These are phyloP conservation scores for Caenorhabditis plicata DNA, from an alignment of 2,888 invertebrate species.

Conservation along the genomic window DNA sequence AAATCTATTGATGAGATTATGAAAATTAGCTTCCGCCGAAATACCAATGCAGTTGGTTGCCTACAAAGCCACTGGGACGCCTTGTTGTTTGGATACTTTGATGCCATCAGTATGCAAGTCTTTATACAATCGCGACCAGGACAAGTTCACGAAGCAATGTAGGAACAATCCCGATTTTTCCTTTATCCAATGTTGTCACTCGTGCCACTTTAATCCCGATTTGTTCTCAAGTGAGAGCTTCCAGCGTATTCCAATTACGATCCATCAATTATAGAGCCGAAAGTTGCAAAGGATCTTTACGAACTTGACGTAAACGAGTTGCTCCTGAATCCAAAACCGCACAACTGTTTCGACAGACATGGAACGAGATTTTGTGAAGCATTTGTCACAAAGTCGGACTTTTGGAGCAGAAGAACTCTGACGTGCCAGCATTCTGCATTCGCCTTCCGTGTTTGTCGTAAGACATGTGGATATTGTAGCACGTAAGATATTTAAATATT, in stretches of 20 bases:
- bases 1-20: not conserved
- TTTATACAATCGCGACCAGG: constrained; percentile 45
- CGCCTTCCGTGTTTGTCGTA: constrained; percentile 55
- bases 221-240: constrained; percentile 35
- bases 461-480: constrained; percentile 56
- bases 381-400: constrained; percentile 36
- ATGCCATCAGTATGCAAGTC: constrained; percentile 47
- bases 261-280: constrained; percentile 20
- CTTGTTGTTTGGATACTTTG: constrained; percentile 55
- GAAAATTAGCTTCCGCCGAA: constrained; percentile 12
- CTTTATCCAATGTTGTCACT: constrained; percentile 57
- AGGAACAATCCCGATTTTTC: constrained; percentile 53
- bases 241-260: not conserved
- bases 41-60: constrained; percentile 34
- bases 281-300: constrained; percentile 47
- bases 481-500: constrained; percentile 5
- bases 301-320: constrained; percentile 49
- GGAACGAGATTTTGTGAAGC: constrained; percentile 47
- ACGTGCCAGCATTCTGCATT: constrained; percentile 53
- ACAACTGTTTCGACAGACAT: constrained; percentile 50
- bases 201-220: constrained; percentile 54
- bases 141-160: constrained; percentile 49
- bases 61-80: constrained; percentile 48
- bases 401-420: constrained; percentile 42
- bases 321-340: constrained; percentile 37